phyloP scores from a whole-genome alignment of 64 coral and sea anemone genomes.

The Acropora tenuis region DNA sequence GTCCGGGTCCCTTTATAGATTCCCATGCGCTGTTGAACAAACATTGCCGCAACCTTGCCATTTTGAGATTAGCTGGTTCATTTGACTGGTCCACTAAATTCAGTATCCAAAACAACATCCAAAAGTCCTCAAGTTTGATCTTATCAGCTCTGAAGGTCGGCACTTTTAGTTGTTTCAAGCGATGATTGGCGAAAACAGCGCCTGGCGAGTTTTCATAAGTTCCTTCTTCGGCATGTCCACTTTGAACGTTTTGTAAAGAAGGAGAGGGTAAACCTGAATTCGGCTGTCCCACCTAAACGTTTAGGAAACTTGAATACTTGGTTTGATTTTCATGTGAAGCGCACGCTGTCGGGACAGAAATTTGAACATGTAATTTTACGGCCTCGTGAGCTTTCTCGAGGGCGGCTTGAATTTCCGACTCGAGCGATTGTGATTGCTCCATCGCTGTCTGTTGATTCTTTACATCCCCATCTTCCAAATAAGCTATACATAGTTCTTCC shows the following conservation, averaged over 20 bases:
- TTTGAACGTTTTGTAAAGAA: neutral
- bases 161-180: constrained; percentile 14
- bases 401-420: constrained; percentile 42
- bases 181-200: neutral
- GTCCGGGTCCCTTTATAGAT: constrained; percentile 23
- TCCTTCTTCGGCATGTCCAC: neutral
- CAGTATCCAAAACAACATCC: constrained; percentile 25
- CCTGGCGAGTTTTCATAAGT: neutral
- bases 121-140: constrained; percentile 58
- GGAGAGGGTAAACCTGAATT: neutral
- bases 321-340: neutral
- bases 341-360: neutral
- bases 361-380: constrained; percentile 11
- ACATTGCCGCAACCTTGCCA: constrained; percentile 47
- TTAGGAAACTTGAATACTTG: neutral
- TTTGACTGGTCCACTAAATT: constrained; percentile 46
- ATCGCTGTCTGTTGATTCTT: constrained; percentile 21
- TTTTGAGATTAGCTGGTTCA: constrained; percentile 45
- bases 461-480: constrained; percentile 55
- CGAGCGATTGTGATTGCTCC: constrained; percentile 48
- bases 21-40: constrained; percentile 14
- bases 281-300: neutral
- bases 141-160: constrained; percentile 56
- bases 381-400: constrained; percentile 52
- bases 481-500: constrained; percentile 47